These are phyloP conservation scores for Achatina immaculata DNA, from an alignment of 1,140 invertebrate genomes.

Conservation along the genomic window DNA sequence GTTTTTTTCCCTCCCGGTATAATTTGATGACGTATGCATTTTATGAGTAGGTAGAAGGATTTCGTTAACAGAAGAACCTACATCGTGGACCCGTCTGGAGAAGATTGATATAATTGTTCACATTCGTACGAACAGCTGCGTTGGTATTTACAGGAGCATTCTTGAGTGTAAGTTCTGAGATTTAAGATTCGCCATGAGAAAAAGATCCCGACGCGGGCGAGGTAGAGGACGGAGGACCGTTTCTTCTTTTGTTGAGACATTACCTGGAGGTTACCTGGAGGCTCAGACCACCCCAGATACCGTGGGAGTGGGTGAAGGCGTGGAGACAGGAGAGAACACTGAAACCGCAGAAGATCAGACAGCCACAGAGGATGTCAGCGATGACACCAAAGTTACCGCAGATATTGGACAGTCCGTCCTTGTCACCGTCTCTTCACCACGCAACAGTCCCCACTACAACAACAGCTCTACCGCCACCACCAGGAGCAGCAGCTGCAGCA, in stretches of 20 bases:
- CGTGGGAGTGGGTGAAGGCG: constrained; percentile 8
- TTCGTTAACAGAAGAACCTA: too few species aligned
- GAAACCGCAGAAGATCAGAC: neutral
- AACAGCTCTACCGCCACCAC: neutral
- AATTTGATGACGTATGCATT: too few species aligned
- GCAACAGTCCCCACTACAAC: too few species aligned
- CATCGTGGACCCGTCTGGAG: neutral
- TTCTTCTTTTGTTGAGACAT: neutral
- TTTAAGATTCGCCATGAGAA: constrained; percentile 34
- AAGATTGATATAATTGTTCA: too few species aligned
- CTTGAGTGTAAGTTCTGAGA: too few species aligned
- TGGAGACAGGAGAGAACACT: neutral
- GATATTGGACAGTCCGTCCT: neutral
- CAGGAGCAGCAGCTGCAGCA: constrained; percentile 22
- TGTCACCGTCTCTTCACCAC: too few species aligned
- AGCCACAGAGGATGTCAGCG: neutral
- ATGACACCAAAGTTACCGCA: neutral
- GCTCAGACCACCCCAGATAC: neutral
- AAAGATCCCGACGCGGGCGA: constrained; percentile 19
- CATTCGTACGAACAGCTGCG: too few species aligned
- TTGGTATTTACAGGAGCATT: too few species aligned
- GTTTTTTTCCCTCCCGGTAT: too few species aligned
- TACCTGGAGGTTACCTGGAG: neutral
- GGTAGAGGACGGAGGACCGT: neutral
- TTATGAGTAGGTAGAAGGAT: too few species aligned